Percentiles rank a stretch among this genome's conserved stretches.
These are phyloP conservation scores for Hetaerina americana DNA, from an alignment of 1,140 invertebrate genomes.

Conservation along the genomic window DNA sequence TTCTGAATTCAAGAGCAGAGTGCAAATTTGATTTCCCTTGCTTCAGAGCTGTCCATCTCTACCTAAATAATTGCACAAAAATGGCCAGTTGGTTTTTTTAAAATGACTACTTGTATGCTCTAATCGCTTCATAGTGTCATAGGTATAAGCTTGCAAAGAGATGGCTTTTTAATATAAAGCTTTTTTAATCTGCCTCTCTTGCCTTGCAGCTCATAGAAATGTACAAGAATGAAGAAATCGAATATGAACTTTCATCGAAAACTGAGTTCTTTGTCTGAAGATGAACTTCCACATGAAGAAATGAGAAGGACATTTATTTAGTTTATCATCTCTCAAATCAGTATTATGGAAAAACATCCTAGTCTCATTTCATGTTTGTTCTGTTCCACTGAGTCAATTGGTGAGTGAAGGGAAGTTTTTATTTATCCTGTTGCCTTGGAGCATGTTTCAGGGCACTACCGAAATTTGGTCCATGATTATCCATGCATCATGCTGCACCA, in stretches of 20 bases:
- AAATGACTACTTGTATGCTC: background rate
- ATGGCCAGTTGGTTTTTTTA: background rate
- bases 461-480: background rate
- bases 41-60: background rate
- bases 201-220: slow-evolving; percentile 76
- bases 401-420: background rate
- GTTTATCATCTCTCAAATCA: no score
- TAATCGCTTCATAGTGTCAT: background rate
- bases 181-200: slow-evolving; percentile 16
- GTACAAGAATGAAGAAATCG: slow-evolving; percentile 88
- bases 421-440: background rate
- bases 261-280: slow-evolving; percentile 77
- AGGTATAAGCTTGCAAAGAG: background rate
- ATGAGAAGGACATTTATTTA: background rate
- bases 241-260: slow-evolving; percentile 81
- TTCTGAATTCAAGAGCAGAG: background rate
- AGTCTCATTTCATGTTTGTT: background rate
- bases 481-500: background rate
- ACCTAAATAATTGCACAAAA: background rate
- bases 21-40: background rate
- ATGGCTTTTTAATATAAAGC: background rate
- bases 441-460: background rate
- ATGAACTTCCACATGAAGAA: background rate
- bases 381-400: background rate
- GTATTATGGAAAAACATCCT: background rate